phyloP scores from a whole-genome alignment of 2,113 vertebrate genomes.

The Ovis canadensis region DNA sequence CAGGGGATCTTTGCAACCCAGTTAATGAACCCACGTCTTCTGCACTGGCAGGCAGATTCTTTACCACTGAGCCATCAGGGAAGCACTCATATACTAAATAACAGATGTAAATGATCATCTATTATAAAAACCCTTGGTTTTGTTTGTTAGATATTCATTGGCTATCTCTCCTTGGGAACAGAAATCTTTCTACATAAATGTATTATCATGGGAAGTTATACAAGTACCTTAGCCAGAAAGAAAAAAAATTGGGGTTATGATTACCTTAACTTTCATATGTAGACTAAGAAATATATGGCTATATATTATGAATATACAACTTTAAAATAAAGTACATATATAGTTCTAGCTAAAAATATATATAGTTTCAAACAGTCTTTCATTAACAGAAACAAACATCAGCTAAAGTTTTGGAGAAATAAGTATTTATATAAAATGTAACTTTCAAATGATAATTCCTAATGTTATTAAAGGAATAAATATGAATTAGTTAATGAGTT shows the following conservation, averaged over 20 bases:
- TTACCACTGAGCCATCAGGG: background rate
- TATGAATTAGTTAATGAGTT: background rate
- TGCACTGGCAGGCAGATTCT: background rate
- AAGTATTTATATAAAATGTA: background rate
- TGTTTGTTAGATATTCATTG: background rate
- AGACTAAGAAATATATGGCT: background rate
- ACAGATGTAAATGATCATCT: background rate
- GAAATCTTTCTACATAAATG: background rate
- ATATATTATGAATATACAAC: background rate
- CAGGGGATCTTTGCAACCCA: background rate
- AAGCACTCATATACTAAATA: background rate
- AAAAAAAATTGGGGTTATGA: background rate
- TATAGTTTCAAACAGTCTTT: background rate
- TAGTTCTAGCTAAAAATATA: background rate
- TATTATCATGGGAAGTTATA: background rate
- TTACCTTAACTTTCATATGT: background rate
- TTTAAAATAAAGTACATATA: background rate
- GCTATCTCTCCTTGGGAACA: background rate
- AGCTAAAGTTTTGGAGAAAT: background rate
- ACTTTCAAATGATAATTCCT: background rate
- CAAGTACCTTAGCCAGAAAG: background rate
- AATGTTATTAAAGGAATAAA: background rate
- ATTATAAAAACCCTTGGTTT: background rate
- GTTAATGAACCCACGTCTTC: background rate
- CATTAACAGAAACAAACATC: background rate